phyloP scores from a whole-genome alignment of 2,888 invertebrate genomes.

The Dryomyza anilis region DNA sequence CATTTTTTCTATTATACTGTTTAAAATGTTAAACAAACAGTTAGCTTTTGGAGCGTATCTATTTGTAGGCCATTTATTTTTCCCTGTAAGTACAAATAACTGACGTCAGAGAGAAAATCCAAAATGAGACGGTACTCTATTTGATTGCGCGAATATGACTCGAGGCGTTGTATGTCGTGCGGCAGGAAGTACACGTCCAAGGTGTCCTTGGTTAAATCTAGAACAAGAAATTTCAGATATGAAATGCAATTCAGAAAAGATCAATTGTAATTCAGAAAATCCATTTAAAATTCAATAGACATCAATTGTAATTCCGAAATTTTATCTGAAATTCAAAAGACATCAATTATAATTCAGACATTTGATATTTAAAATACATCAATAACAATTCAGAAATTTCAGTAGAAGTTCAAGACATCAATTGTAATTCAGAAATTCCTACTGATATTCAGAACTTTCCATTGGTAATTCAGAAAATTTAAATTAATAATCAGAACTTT shows the following conservation, averaged over 20 bases:
- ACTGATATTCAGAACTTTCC: too few relatives aligned
- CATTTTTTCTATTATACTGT: not conserved
- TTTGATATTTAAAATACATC: too few relatives aligned
- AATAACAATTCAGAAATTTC: too few relatives aligned
- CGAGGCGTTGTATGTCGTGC: slow-evolving; percentile 86
- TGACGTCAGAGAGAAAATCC: slow-evolving; percentile 81
- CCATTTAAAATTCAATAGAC: slow-evolving; percentile 42
- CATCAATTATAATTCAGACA: too few relatives aligned
- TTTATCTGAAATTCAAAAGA: too few relatives aligned
- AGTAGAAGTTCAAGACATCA: too few relatives aligned
- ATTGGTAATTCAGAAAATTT: too few relatives aligned
- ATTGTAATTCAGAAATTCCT: too few relatives aligned
- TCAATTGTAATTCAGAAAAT: slow-evolving; percentile 8
- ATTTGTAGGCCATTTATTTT: slow-evolving; percentile 71
- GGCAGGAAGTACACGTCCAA: slow-evolving; percentile 75
- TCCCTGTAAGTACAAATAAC: slow-evolving; percentile 77
- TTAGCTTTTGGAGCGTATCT: slow-evolving; percentile 82
- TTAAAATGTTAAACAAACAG: not conserved
- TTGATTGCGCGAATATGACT: slow-evolving; percentile 89
- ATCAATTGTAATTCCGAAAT: too few relatives aligned
- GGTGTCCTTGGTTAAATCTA: slow-evolving; percentile 69
- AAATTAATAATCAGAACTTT: too few relatives aligned
- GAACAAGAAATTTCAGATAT: too few relatives aligned
- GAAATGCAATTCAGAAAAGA: too few relatives aligned
- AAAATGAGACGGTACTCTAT: slow-evolving; percentile 91